Percentiles rank a stretch among this genome's conserved stretches.
Evolutionary conservation across 2,797 vertebrate species (phyloP).

Genomic region (Propithecus deckenii): DNA sequence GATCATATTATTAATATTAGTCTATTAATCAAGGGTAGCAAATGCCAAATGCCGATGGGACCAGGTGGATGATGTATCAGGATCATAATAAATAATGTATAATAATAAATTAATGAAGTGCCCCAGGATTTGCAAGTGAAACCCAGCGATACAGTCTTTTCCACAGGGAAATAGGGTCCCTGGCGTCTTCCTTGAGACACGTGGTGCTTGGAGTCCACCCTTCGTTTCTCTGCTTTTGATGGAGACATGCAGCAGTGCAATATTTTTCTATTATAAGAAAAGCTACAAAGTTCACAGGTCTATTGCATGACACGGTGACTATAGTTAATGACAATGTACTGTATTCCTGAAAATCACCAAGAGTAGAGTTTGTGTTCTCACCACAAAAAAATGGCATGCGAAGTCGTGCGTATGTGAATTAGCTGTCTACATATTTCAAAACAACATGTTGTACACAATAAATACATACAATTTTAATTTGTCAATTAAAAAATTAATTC

Average conservation of each 20-base stretch:
- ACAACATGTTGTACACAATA: not conserved
- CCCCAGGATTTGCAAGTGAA: not conserved
- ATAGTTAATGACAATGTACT: not conserved
- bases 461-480: not conserved
- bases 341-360: not conserved
- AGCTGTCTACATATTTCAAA: not conserved
- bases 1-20: not conserved
- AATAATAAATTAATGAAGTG: not conserved
- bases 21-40: not conserved
- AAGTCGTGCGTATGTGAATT: not conserved
- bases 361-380: not conserved
- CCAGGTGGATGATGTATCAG: not conserved
- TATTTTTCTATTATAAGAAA: not conserved
- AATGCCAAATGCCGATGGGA: not conserved
- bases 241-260: too few species aligned
- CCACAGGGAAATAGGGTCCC: not conserved
- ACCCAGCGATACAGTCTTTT: not conserved
- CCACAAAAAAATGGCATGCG: not conserved
- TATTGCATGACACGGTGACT: too few species aligned
- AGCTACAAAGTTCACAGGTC: not conserved
- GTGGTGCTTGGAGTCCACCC: fast-evolving
- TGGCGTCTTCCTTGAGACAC: not conserved
- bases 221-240: not conserved
- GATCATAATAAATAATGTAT: not conserved
- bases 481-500: not conserved